phyloP scores from a whole-genome alignment of 2,113 vertebrate species.

The Xiphophorus maculatus region DNA sequence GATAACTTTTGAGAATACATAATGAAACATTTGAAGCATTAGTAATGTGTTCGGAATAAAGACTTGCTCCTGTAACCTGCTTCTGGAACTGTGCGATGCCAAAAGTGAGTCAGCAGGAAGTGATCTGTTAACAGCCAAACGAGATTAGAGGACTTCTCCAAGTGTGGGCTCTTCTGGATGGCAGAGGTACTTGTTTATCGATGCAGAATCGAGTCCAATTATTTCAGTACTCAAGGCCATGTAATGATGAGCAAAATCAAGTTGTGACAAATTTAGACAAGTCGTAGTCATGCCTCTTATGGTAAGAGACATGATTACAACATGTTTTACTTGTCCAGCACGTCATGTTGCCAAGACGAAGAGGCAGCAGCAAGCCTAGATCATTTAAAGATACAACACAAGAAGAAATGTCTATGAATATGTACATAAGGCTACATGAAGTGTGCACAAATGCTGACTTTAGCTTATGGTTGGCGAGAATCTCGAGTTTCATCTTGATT shows the following conservation, averaged over 20 bases:
- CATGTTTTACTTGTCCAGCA: background rate
- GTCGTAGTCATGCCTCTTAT: background rate
- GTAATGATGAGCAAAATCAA: background rate
- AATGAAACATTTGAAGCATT: background rate
- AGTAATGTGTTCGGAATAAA: background rate
- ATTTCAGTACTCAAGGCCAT: background rate
- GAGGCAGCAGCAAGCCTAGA: too few species aligned
- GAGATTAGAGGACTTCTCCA: background rate
- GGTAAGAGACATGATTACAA: background rate
- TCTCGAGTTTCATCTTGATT: too few species aligned
- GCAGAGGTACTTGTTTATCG: background rate
- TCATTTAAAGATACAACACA: too few species aligned
- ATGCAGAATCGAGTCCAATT: background rate
- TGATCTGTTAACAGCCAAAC: background rate
- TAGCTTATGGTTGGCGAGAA: too few species aligned
- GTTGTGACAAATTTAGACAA: background rate
- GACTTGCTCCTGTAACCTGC: too few species aligned
- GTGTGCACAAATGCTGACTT: too few species aligned
- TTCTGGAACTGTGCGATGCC: too few species aligned
- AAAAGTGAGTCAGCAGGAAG: background rate
- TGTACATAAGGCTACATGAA: too few species aligned
- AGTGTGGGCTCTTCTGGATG: background rate
- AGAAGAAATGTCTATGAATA: too few species aligned
- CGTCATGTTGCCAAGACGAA: background rate
- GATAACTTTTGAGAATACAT: background rate